Percentiles rank a stretch among this genome's conserved stretches.
These are phyloP conservation scores for Alaudala cheleensis DNA, from an alignment of 2,113 vertebrate genomes.

Conservation along the genomic window DNA sequence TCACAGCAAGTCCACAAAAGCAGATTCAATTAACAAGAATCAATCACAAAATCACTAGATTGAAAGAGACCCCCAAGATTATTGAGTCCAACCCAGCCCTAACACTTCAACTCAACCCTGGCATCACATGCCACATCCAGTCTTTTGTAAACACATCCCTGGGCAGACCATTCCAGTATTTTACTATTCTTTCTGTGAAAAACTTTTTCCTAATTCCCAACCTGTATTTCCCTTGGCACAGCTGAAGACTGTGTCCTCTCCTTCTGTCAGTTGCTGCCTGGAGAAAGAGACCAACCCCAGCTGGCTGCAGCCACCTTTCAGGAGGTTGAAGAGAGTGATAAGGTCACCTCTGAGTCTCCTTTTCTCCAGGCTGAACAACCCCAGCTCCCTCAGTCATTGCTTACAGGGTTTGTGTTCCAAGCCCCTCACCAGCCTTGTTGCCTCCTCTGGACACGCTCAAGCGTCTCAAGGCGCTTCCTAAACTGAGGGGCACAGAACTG, in stretches of 20 bases:
- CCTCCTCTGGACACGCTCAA: neutral
- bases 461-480: neutral
- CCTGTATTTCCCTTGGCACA: neutral
- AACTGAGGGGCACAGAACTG: neutral
- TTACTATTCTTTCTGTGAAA: neutral
- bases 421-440: neutral
- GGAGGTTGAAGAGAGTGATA: neutral
- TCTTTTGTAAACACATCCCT: neutral
- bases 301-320: neutral
- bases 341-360: neutral
- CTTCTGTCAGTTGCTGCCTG: neutral
- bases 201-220: neutral
- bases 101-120: neutral
- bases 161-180: neutral
- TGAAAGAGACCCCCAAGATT: neutral
- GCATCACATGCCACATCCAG: neutral
- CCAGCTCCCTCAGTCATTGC: neutral
- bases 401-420: neutral
- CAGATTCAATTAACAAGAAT: neutral
- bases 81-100: neutral
- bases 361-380: neutral
- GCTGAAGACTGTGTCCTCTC: neutral
- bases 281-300: neutral
- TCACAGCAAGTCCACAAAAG: neutral
- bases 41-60: neutral